Evolutionary conservation across 2,888 invertebrate genomes (phyloP).

Genomic region (Mayetiola destructor): DNA sequence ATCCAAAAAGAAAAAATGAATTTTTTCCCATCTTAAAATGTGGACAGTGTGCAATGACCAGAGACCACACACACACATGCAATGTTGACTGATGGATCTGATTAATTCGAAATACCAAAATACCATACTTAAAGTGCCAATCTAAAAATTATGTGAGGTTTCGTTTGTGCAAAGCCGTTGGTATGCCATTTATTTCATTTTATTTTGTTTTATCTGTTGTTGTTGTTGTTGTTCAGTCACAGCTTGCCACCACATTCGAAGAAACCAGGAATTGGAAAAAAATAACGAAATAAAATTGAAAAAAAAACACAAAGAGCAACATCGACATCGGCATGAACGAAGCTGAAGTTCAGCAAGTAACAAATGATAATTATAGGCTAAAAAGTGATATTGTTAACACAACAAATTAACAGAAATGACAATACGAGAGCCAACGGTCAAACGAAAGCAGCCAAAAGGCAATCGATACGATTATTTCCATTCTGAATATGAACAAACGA

Average conservation of each 20-base stretch:
- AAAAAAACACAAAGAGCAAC: background rate
- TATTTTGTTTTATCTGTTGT: background rate
- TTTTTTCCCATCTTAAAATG: too few species aligned
- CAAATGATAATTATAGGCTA: conserved; percentile 7
- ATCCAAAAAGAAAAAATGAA: too few species aligned
- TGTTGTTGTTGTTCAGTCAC: background rate
- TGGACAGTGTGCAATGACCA: too few species aligned
- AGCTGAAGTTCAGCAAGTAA: background rate
- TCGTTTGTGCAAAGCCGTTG: background rate
- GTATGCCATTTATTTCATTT: too few species aligned
- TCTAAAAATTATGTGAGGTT: background rate
- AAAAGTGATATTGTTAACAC: conserved; percentile 12
- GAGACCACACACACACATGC: conserved; percentile 4
- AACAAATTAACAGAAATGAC: conserved; percentile 13
- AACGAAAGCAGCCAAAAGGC: background rate
- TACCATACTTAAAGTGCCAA: background rate
- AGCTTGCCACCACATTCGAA: conserved; percentile 10
- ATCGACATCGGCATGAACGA: background rate
- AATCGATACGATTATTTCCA: too few species aligned
- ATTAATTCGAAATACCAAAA: background rate
- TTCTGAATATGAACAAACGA: background rate
- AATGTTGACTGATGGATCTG: background rate
- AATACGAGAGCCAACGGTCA: background rate
- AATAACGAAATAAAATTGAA: too few species aligned
- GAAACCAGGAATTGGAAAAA: too few species aligned